A percentile compares a stretch with the other conserved stretches of the same genome.
Evolutionary conservation across 2,797 vertebrate species (phyloP).

Genomic region (Cercopithecus diana): DNA sequence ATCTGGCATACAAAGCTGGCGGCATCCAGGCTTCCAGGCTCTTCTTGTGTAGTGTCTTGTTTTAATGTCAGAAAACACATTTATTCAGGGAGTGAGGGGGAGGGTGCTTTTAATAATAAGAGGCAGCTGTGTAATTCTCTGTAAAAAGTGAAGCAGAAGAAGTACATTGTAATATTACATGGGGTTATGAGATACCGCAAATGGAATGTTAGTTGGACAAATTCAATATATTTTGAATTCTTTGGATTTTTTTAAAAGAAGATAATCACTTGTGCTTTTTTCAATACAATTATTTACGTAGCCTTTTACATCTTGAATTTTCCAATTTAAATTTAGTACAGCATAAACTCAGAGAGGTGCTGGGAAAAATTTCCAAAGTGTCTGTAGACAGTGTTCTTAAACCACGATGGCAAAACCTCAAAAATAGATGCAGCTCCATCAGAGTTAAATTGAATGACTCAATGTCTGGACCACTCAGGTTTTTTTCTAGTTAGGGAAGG

Average conservation of each 20-base stretch:
- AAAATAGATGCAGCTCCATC: slow-evolving; percentile 73
- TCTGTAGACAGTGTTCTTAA: slow-evolving; percentile 67
- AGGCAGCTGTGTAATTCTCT: slow-evolving; percentile 26
- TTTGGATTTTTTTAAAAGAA: neutral
- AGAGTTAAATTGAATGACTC: slow-evolving; percentile 74
- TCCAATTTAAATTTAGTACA: slow-evolving; percentile 68
- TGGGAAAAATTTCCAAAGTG: slow-evolving; percentile 59
- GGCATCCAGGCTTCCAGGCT: slow-evolving; percentile 44
- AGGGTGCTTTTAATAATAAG: slow-evolving; percentile 5
- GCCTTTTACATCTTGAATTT: slow-evolving; percentile 61
- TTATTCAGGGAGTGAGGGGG: neutral
- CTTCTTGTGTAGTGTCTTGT: slow-evolving; percentile 59
- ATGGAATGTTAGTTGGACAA: slow-evolving; percentile 31
- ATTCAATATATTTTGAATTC: slow-evolving; percentile 53
- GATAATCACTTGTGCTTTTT: slow-evolving; percentile 22
- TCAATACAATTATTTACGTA: slow-evolving; percentile 65
- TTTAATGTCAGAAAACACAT: slow-evolving; percentile 63
- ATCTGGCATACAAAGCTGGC: slow-evolving; percentile 19
- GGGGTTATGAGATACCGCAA: slow-evolving; percentile 8
- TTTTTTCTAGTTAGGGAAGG: neutral
- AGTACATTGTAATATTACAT: slow-evolving; percentile 15
- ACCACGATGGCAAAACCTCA: slow-evolving; percentile 62
- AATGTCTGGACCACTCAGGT: slow-evolving; percentile 69
- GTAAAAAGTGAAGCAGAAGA: slow-evolving; percentile 40
- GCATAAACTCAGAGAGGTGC: slow-evolving; percentile 59